Base-by-base conservation (phyloP, 2,888 invertebrate genomes). In the Tetramorium bicarinatum region DNA sequence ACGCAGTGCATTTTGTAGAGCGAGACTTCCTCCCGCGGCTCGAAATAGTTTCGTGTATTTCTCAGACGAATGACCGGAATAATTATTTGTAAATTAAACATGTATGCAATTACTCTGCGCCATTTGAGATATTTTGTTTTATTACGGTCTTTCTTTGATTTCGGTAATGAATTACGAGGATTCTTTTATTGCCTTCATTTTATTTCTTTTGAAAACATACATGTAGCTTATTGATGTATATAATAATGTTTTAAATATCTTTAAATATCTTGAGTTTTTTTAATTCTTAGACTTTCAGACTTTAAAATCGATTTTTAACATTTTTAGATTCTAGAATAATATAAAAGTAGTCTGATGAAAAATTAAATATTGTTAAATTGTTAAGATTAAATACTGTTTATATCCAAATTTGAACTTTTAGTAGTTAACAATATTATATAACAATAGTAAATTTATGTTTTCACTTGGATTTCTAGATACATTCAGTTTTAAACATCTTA, bases 1-100 rank as follows among this genome's bases (percentile, higher is more conserved):
- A 79, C 71, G 38, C 7, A 79, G 72, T 59, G 71, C 59, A 71
- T 79, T 79, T 79, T 79, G 79, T 47, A 47, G 79, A 61, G 59
- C 72, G 79, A 77, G 72, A 71, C 72, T 79, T 79, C 79, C 79
- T 79, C 47, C 18, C 59, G 47, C 59, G 21, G 29, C 59, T 79
- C 34, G 47, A 61, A 79, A 79, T 79, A 72, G 79, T 72, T 72
- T 79, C 71, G 25, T 56, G 71, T 47, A 34, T 79, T 79, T 59
- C 59, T 71, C 59, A 71, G 71, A 71, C n/a, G 79, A 71, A 79
- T 72, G 21, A 59, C 59, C 47, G 52, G 59, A 59, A 79, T 79
- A 79, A 79, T 79, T 71, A 79, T 59, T 71, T 71, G 59, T 18
- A 59, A 79, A 59, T 79, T 79, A 71, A 71, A 59, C 44, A 38